A percentile compares a stretch with the other conserved stretches of the same genome.
Evolutionary conservation across 2,888 invertebrate species (phyloP).

Genomic region (Matsumyia berberina): DNA sequence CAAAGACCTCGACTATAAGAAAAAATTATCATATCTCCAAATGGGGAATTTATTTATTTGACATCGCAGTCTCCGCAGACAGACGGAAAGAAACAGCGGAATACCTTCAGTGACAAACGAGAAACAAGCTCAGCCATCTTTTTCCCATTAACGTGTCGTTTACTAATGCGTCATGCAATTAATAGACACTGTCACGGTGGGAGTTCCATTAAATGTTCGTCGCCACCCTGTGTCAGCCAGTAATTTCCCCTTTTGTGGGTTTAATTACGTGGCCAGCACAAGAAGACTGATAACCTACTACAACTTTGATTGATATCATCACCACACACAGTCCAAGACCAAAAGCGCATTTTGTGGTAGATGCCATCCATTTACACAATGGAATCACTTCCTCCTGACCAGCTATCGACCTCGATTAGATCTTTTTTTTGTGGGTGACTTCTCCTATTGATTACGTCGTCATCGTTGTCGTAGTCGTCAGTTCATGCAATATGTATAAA

Average conservation of each 20-base stretch:
- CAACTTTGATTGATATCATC: slow-evolving; percentile 43
- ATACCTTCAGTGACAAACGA: not conserved
- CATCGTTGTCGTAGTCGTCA: not conserved
- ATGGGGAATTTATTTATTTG: no score
- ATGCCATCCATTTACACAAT: not conserved
- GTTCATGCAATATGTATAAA: slow-evolving; percentile 34
- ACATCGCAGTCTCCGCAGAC: not conserved
- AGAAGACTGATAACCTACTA: slow-evolving; percentile 35
- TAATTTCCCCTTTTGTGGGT: slow-evolving; percentile 38
- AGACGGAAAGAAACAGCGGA: not conserved
- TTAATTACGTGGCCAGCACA: slow-evolving; percentile 31
- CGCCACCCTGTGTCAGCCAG: slow-evolving; percentile 1
- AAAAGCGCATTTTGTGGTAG: slow-evolving; percentile 42
- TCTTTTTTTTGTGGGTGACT: not conserved
- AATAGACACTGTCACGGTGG: not conserved
- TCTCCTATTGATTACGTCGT: slow-evolving; percentile 14
- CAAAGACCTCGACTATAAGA: no score
- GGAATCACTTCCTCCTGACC: not conserved
- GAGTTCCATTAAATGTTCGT: slow-evolving; percentile 23
- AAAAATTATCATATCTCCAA: no score
- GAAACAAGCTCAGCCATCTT: not conserved
- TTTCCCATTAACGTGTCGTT: slow-evolving; percentile 1
- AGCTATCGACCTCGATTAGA: not conserved
- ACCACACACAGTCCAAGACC: not conserved
- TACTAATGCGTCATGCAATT: not conserved